Conservation (phyloP, 2,113 vertebrate genomes). For the Hyperoodon ampullatus region DNA sequence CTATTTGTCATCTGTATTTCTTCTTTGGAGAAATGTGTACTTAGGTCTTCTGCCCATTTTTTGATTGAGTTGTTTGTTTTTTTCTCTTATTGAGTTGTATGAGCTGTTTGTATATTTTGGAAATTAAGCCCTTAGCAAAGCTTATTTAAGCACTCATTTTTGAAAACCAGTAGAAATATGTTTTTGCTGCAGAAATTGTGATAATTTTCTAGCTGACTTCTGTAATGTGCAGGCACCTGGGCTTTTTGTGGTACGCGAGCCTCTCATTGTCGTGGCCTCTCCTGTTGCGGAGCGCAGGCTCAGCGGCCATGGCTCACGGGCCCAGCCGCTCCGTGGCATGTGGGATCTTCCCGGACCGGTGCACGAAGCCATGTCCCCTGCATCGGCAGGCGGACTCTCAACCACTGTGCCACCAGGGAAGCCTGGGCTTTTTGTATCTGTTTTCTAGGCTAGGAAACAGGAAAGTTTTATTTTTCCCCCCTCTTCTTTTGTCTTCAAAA, state of each 20-base stretch:
- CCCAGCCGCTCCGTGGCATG: too few species aligned
- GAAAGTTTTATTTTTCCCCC: neutral
- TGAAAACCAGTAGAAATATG: neutral
- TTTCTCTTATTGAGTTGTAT: neutral
- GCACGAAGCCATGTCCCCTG: too few species aligned
- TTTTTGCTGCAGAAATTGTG: slow-evolving; percentile 37
- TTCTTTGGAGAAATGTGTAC: neutral
- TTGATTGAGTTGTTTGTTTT: neutral
- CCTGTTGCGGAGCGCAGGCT: too few species aligned
- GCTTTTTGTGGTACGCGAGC: neutral
- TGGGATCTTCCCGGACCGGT: too few species aligned
- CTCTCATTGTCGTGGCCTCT: too few species aligned
- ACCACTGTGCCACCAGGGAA: too few species aligned
- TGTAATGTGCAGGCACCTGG: neutral
- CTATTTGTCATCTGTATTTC: neutral
- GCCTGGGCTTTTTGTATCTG: neutral
- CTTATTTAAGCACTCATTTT: neutral
- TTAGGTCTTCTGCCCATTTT: neutral
- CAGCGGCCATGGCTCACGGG: too few species aligned
- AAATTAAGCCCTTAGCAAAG: neutral
- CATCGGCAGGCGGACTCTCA: too few species aligned
- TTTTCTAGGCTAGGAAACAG: slow-evolving; percentile 20
- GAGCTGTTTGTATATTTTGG: neutral
- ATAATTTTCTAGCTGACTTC: slow-evolving; percentile 22
- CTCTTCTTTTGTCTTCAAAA: neutral